phyloP scores from a whole-genome alignment of 2,888 invertebrate species.

The Tillus elongatus region DNA sequence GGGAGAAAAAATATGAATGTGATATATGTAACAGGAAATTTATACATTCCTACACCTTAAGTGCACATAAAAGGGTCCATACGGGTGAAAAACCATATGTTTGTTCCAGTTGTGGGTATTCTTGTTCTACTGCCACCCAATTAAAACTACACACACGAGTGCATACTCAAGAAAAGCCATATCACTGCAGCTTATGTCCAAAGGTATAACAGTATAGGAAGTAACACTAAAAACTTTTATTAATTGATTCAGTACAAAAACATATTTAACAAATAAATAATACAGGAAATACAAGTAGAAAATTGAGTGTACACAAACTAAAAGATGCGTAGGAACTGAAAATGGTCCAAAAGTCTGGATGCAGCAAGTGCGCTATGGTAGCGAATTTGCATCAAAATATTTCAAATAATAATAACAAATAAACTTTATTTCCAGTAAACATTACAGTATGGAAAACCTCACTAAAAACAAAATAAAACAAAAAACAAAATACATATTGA shows the following conservation, averaged over 20 bases:
- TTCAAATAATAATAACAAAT: no score
- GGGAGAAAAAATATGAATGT: slow-evolving; percentile 26
- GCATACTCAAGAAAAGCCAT: slow-evolving; percentile 29
- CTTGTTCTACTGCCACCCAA: slow-evolving; percentile 28
- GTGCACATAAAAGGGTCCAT: slow-evolving; percentile 26
- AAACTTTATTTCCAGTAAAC: no score
- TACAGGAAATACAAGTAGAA: no score
- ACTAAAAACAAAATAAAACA: no score
- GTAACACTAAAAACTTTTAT: not conserved
- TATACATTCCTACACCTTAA: slow-evolving; percentile 27
- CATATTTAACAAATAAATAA: not conserved
- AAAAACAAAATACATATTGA: no score
- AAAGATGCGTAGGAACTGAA: no score
- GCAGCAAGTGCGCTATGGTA: no score
- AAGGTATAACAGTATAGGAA: slow-evolving; percentile 20
- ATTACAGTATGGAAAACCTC: no score
- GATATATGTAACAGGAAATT: slow-evolving; percentile 27
- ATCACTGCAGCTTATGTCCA: slow-evolving; percentile 25
- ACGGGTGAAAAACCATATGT: slow-evolving; percentile 29
- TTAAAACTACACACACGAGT: slow-evolving; percentile 26
- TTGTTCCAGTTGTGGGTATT: slow-evolving; percentile 27
- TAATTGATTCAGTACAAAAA: not conserved
- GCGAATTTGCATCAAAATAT: no score
- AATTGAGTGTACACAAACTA: no score
- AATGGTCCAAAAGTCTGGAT: no score